Percentiles rank a stretch among this genome's conserved stretches.
Evolutionary conservation across 37 sponge, comb jelly and placozoan genomes (phyloP).

Genomic region (Ianthella basta): DNA sequence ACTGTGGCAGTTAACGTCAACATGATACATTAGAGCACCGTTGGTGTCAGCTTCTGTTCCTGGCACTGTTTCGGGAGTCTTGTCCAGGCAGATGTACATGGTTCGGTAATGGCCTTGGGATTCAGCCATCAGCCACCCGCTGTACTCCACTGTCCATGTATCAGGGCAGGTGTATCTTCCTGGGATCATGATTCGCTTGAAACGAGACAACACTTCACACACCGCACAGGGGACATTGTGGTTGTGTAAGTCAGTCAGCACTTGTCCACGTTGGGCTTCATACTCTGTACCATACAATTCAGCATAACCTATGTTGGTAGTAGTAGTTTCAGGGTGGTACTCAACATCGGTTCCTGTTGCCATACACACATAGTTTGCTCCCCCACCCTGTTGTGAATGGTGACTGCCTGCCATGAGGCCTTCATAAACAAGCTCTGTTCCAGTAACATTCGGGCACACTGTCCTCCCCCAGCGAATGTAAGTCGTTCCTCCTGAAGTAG

Average conservation of each 20-base stretch:
- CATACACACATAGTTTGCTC: conserved; percentile 58
- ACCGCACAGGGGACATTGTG: conserved; percentile 73
- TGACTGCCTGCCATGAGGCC: conserved; percentile 4
- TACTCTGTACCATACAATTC: conserved; percentile 47
- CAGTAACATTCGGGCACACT: conserved; percentile 35
- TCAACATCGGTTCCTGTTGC: conserved; percentile 19
- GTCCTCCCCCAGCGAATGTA: conserved; percentile 44
- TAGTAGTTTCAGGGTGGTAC: conserved; percentile 25
- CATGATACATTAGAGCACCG: conserved; percentile 43
- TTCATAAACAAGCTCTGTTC: conserved; percentile 9
- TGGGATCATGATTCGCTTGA: conserved; percentile 48
- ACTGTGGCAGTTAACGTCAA: conserved; percentile 43
- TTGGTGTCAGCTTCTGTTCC: conserved; percentile 20
- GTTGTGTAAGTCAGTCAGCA: not conserved
- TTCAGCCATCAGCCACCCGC: conserved; percentile 58
- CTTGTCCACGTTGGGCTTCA: not conserved
- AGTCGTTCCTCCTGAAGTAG: conserved; percentile 17
- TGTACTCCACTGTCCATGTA: conserved; percentile 58
- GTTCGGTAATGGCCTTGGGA: not conserved
- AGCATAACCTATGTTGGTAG: not conserved
- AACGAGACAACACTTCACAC: conserved; percentile 36
- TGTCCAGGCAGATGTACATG: conserved; percentile 56
- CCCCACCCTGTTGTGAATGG: conserved; percentile 45
- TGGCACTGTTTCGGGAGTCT: conserved; percentile 34
- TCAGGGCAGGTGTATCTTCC: conserved; percentile 41